phyloP scores from a whole-genome alignment of 2,888 invertebrate genomes.

The Cryptus armator region DNA sequence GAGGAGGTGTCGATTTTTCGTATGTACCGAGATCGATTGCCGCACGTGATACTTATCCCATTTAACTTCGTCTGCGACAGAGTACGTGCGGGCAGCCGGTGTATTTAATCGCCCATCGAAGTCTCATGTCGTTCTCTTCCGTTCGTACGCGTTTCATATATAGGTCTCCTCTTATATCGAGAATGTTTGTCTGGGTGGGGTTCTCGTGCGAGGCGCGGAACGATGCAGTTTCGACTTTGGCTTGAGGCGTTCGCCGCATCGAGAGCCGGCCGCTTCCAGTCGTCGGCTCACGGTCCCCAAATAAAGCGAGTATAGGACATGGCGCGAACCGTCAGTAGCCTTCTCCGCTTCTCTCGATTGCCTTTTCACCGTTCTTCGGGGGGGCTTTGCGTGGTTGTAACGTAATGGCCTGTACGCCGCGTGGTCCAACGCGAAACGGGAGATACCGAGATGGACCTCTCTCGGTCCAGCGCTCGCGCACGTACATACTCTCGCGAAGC shows the following conservation, averaged over 20 bases:
- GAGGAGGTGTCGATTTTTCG: slow-evolving; percentile 66
- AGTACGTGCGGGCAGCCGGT: slow-evolving; percentile 53
- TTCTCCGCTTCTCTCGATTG: slow-evolving; percentile 44
- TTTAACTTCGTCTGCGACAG: not conserved
- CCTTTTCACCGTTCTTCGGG: slow-evolving; percentile 39
- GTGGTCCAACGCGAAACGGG: not conserved
- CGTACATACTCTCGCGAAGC: slow-evolving; percentile 52
- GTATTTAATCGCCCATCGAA: slow-evolving; percentile 65
- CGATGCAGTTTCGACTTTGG: slow-evolving; percentile 35
- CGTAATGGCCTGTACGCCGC: slow-evolving; percentile 25
- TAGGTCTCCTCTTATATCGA: slow-evolving; percentile 4
- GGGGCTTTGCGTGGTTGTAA: slow-evolving; percentile 17
- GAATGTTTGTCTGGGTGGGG: slow-evolving; percentile 17
- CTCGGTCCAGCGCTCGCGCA: slow-evolving; percentile 36
- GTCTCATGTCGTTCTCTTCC: slow-evolving; percentile 51
- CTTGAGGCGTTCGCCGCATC: slow-evolving; percentile 21
- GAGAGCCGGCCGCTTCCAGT: not conserved
- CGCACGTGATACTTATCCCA: slow-evolving; percentile 37
- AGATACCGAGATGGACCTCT: slow-evolving; percentile 35
- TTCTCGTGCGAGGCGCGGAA: slow-evolving; percentile 33
- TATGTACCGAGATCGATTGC: slow-evolving; percentile 61
- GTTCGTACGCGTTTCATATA: slow-evolving; percentile 4
- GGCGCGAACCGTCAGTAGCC: slow-evolving; percentile 37
- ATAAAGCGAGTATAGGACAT: slow-evolving; percentile 58
- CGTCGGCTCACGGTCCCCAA: slow-evolving; percentile 52